phyloP scores from a whole-genome alignment of 2,888 invertebrate genomes.

The Ditula angustiorana region DNA sequence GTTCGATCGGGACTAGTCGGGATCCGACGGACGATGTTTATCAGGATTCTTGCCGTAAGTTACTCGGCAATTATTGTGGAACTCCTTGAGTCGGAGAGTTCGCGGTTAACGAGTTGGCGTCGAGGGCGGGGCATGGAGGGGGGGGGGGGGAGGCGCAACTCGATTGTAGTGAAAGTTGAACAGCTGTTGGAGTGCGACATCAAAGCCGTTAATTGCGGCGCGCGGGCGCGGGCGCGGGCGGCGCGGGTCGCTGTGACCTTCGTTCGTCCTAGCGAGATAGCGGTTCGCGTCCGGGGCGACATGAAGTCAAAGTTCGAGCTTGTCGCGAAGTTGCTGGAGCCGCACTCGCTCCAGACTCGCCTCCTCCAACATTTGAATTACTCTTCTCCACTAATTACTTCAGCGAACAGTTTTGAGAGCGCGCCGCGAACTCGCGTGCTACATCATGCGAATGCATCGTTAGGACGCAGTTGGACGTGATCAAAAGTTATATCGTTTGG shows the following conservation, averaged over 20 bases:
- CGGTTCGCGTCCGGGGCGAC: not conserved
- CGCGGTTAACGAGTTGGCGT: conserved; percentile 9
- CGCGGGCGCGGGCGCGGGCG: not conserved
- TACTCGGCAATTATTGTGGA: conserved; percentile 1
- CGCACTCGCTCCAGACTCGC: not conserved
- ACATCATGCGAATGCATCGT: not conserved
- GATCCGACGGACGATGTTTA: not conserved
- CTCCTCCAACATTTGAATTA: conserved; percentile 4
- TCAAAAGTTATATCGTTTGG: too few species aligned
- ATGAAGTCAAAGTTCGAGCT: not conserved
- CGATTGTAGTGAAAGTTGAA: conserved; percentile 34
- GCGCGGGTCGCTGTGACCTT: conserved; percentile 12
- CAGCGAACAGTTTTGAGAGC: not conserved
- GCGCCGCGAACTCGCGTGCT: not conserved
- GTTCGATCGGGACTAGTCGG: not conserved
- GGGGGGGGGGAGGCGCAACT: not conserved
- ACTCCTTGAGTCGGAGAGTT: conserved; percentile 19
- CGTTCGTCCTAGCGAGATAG: not conserved
- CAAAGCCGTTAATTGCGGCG: conserved; percentile 26
- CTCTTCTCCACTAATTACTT: conserved; percentile 13
- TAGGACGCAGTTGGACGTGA: too few species aligned
- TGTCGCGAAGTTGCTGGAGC: not conserved
- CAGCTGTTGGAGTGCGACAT: conserved; percentile 29
- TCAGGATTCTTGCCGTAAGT: not conserved
- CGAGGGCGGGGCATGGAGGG: not conserved